Conservation (phyloP, 1,140 invertebrate genomes). For the Meteorus sp. region DNA sequence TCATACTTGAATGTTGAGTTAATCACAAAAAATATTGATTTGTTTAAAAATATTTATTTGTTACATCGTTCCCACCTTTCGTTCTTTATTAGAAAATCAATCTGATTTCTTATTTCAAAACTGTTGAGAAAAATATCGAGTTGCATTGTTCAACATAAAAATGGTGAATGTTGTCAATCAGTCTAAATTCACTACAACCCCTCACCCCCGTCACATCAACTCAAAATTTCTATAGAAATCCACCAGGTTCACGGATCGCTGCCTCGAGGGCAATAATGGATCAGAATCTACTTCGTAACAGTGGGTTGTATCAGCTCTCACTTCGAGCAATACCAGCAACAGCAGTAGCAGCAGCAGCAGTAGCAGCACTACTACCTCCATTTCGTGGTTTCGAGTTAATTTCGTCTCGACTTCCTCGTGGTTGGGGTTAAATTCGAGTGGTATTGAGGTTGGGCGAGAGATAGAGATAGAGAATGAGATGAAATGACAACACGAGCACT, state of each 20-base stretch:
- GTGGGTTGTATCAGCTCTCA: not conserved
- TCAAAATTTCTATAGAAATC: constrained; percentile 12
- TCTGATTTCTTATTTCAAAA: too few relatives aligned
- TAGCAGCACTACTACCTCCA: not conserved
- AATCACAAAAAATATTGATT: too few relatives aligned
- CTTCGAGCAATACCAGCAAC: constrained; percentile 9
- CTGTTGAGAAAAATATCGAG: too few relatives aligned
- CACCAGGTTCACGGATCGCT: constrained; percentile 20
- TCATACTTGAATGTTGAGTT: too few relatives aligned
- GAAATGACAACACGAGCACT: constrained; percentile 9
- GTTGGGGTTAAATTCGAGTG: constrained; percentile 14
- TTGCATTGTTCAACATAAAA: too few relatives aligned
- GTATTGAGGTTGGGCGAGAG: not conserved
- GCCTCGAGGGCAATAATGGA: constrained; percentile 25
- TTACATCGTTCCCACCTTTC: too few relatives aligned
- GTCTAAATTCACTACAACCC: too few relatives aligned
- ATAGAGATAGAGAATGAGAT: not conserved
- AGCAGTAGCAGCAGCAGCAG: not conserved
- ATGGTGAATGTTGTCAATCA: constrained; percentile 11
- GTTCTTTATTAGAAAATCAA: too few relatives aligned
- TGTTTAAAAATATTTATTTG: too few relatives aligned
- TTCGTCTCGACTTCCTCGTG: constrained; percentile 14
- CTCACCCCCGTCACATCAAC: too few relatives aligned
- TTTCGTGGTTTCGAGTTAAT: constrained; percentile 22
- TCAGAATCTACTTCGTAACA: constrained; percentile 7